These are phyloP conservation scores for Cephalopachus bancanus DNA, from an alignment of 2,797 vertebrate species.

Conservation along the genomic window DNA sequence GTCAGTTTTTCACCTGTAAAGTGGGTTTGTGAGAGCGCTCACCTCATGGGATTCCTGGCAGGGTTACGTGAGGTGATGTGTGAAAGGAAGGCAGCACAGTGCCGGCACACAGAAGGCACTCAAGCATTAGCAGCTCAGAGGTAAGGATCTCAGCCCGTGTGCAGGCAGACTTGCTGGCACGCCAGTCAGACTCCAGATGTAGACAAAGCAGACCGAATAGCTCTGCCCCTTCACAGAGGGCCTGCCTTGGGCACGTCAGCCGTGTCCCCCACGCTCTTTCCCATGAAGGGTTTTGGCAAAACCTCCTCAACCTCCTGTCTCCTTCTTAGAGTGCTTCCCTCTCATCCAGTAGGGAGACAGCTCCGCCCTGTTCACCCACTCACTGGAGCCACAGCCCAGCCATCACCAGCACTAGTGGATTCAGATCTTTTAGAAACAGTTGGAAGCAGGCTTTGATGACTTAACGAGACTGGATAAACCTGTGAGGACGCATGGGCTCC, in stretches of 20 bases:
- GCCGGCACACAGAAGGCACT: neutral
- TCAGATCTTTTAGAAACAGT: neutral
- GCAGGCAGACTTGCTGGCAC: neutral
- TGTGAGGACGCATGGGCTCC: neutral
- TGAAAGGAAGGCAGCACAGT: neutral
- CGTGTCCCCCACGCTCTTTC: neutral
- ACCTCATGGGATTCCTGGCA: neutral
- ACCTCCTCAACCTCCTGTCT: neutral
- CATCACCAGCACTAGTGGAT: neutral
- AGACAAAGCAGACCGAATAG: neutral
- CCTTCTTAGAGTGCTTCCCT: neutral
- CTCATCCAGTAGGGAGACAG: neutral
- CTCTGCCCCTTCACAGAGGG: neutral
- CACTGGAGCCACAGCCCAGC: neutral
- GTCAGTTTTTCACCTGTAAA: neutral
- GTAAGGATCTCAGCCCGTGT: neutral
- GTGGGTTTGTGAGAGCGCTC: neutral
- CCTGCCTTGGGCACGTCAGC: neutral
- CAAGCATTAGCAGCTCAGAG: neutral
- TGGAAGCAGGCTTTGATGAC: constrained; percentile 11
- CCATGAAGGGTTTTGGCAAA: neutral
- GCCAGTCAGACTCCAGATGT: neutral
- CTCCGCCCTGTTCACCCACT: neutral
- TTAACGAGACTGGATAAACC: neutral
- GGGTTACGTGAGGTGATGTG: neutral